phyloP scores from a whole-genome alignment of 2,888 invertebrate species.

The Cryptosula pallasiana region DNA sequence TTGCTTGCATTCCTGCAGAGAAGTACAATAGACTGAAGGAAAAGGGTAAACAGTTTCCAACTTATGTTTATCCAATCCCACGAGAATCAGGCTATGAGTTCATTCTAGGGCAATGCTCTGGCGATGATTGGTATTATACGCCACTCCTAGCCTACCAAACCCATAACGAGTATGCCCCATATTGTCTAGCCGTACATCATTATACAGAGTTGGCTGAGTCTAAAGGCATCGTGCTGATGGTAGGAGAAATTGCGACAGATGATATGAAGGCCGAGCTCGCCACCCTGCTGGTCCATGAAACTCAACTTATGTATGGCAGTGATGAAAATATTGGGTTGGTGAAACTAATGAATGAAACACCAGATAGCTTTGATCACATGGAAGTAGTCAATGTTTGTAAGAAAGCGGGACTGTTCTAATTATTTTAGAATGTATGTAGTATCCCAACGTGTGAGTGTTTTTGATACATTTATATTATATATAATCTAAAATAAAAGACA shows the following conservation, averaged over 20 bases:
- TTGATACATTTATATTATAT: too few species aligned
- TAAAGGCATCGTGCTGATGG: conserved; percentile 13
- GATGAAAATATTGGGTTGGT: conserved; percentile 5
- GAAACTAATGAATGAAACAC: background rate
- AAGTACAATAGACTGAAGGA: background rate
- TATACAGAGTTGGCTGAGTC: conserved; percentile 5
- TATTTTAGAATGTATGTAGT: too few species aligned
- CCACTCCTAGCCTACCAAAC: conserved; percentile 12
- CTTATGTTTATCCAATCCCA: background rate
- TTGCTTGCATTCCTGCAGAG: conserved; percentile 11
- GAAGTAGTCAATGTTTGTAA: background rate
- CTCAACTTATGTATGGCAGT: conserved; percentile 20
- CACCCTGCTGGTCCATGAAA: conserved; percentile 11
- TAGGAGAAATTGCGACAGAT: background rate
- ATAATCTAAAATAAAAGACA: too few species aligned
- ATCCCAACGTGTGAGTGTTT: too few species aligned
- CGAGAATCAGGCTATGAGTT: conserved; percentile 19
- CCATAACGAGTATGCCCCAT: conserved; percentile 8
- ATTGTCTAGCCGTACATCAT: background rate
- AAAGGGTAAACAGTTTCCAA: background rate
- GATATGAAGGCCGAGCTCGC: conserved; percentile 6
- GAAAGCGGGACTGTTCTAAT: conserved; percentile 8
- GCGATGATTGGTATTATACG: conserved; percentile 17
- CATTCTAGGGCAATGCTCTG: conserved; percentile 10
- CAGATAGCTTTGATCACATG: conserved; percentile 8